phyloP scores from a whole-genome alignment of 2,888 invertebrate genomes.

The Phortica okadai region DNA sequence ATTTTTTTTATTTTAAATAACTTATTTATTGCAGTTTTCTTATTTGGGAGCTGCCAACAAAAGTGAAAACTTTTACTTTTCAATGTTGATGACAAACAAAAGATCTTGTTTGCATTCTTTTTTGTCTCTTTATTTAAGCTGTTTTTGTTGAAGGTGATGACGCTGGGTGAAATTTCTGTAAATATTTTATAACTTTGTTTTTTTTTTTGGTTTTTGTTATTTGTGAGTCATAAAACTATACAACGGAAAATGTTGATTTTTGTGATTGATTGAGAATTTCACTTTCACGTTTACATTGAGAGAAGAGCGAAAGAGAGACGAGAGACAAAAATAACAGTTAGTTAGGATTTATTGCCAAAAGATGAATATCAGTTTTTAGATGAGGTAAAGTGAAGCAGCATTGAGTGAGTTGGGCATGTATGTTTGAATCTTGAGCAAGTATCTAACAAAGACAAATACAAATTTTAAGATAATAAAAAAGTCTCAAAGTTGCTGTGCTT shows the following conservation, averaged over 20 bases:
- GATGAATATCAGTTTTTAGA: too few species aligned
- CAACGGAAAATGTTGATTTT: conserved; percentile 17
- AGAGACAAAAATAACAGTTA: neutral
- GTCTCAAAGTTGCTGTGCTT: too few species aligned
- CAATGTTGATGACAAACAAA: conserved; percentile 1
- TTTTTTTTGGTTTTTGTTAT: neutral
- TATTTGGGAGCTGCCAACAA: conserved; percentile 31
- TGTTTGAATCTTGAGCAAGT: too few species aligned
- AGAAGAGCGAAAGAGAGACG: neutral
- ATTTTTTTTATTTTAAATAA: neutral
- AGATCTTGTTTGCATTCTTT: conserved; percentile 25
- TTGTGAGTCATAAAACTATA: conserved; percentile 43
- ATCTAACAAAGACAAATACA: too few species aligned
- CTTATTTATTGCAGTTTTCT: conserved; percentile 16
- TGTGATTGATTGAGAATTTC: neutral
- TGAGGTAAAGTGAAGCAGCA: too few species aligned
- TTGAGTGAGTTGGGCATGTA: too few species aligned
- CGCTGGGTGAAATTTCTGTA: conserved; percentile 40
- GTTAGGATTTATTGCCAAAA: neutral
- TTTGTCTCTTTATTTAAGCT: neutral
- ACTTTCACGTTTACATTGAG: conserved; percentile 34
- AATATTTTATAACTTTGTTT: conserved; percentile 59
- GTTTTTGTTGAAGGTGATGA: conserved; percentile 5
- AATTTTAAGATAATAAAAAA: too few species aligned
- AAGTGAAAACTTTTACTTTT: conserved; percentile 68